Conservation (phyloP, 92 coral and sea anemone genomes). For the Epizoanthus ramosus region DNA sequence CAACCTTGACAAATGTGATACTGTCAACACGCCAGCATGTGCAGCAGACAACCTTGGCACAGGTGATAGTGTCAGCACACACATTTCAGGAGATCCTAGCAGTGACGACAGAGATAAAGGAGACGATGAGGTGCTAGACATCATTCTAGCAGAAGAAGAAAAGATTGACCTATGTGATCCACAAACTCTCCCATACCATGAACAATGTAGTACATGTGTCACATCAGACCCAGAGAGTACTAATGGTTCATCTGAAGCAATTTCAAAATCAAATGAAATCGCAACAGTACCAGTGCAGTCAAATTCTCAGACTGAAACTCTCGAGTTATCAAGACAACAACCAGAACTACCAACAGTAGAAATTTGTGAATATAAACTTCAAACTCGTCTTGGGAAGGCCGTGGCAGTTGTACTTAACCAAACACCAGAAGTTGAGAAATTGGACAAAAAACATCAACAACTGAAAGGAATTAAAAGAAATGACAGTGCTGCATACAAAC, state of each 20-base stretch:
- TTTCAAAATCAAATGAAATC: neutral
- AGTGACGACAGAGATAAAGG: neutral
- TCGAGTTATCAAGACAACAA: too few relatives aligned
- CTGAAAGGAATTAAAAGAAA: constrained; percentile 21
- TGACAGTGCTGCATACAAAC: neutral
- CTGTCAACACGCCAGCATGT: neutral
- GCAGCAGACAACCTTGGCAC: constrained; percentile 3
- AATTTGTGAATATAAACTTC: constrained; percentile 1
- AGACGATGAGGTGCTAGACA: neutral
- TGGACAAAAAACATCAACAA: constrained; percentile 39
- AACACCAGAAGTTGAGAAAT: constrained; percentile 30
- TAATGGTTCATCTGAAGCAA: neutral
- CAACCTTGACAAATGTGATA: too few relatives aligned
- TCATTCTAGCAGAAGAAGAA: constrained; percentile 25
- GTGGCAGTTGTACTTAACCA: constrained; percentile 45
- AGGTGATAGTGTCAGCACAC: neutral
- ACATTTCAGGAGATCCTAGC: neutral
- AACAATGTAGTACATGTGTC: neutral
- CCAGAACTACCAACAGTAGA: neutral
- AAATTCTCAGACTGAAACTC: too few relatives aligned
- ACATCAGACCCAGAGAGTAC: neutral
- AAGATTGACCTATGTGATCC: neutral
- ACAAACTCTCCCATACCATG: neutral
- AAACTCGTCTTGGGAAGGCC: constrained; percentile 51
- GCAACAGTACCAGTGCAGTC: too few relatives aligned